A percentile compares a stretch with the other conserved stretches of the same genome.
phyloP scores from a whole-genome alignment of 2,797 vertebrate genomes.

The Anas bernieri region DNA sequence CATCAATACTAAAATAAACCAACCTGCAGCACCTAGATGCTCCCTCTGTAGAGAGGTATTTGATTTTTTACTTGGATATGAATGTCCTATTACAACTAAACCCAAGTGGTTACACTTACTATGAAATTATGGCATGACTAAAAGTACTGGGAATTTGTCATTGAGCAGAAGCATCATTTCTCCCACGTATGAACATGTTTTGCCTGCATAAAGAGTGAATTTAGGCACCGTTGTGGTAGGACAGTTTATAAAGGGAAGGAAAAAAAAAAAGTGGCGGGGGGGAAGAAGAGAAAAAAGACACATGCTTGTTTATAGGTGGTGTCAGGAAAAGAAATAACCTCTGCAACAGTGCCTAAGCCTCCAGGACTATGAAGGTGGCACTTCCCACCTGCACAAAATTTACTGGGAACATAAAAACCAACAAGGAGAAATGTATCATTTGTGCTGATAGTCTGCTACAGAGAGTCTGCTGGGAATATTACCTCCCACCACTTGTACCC shows the following conservation, averaged over 20 bases:
- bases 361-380: background rate
- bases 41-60: background rate
- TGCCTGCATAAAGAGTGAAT: background rate
- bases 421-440: slow-evolving; percentile 12
- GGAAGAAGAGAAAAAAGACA: background rate
- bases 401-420: slow-evolving; percentile 54
- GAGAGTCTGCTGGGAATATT: background rate
- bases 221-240: background rate
- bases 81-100: background rate
- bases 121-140: background rate
- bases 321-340: slow-evolving; percentile 48
- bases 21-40: background rate
- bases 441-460: background rate
- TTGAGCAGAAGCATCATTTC: background rate
- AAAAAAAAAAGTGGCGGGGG: too few species aligned
- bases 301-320: slow-evolving; percentile 23
- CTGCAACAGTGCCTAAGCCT: background rate
- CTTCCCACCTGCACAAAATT: slow-evolving; percentile 41
- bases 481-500: background rate
- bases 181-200: background rate
- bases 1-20: background rate
- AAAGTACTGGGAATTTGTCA: background rate
- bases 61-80: background rate
- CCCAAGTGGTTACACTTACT: background rate
- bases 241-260: background rate